Conservation (phyloP, 2,113 vertebrate species). For the Nerophis lumbriciformis region DNA sequence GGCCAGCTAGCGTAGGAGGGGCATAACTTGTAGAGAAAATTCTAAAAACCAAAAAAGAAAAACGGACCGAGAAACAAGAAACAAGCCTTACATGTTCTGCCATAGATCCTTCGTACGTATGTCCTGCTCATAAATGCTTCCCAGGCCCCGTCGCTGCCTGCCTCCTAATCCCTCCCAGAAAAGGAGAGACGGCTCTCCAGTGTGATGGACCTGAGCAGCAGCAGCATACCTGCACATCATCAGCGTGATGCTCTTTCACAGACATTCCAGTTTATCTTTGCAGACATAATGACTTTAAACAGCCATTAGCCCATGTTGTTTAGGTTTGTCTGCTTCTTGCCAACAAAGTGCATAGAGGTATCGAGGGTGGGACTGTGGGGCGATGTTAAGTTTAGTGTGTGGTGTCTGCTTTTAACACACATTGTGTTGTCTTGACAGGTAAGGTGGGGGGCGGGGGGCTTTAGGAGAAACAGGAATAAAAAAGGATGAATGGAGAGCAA, state of each 20-base stretch:
- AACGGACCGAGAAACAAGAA: neutral
- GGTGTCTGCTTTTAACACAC: slow-evolving; percentile 47
- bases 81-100: slow-evolving; percentile 32
- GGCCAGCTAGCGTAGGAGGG: slow-evolving; percentile 45
- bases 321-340: slow-evolving; percentile 52
- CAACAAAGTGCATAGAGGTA: slow-evolving; percentile 31
- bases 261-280: slow-evolving; percentile 61
- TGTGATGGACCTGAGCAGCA: slow-evolving; percentile 37
- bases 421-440: slow-evolving; percentile 31
- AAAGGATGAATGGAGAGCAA: slow-evolving; percentile 12
- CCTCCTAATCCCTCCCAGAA: slow-evolving; percentile 52
- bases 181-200: slow-evolving; percentile 44
- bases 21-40: slow-evolving; percentile 29
- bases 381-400: slow-evolving; percentile 19
- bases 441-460: slow-evolving; percentile 21
- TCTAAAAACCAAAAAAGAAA: slow-evolving; percentile 9
- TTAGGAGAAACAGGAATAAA: slow-evolving; percentile 5
- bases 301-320: slow-evolving; percentile 67
- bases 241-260: slow-evolving; percentile 52
- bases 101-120: slow-evolving; percentile 38
- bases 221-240: slow-evolving; percentile 70
- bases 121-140: slow-evolving; percentile 49
- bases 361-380: neutral
- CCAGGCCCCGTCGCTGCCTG: slow-evolving; percentile 54
- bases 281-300: slow-evolving; percentile 70